Percentiles rank a stretch among this genome's conserved stretches.
These are phyloP conservation scores for Xestia ashworthii DNA, from an alignment of 2,888 invertebrate species.

Conservation along the genomic window DNA sequence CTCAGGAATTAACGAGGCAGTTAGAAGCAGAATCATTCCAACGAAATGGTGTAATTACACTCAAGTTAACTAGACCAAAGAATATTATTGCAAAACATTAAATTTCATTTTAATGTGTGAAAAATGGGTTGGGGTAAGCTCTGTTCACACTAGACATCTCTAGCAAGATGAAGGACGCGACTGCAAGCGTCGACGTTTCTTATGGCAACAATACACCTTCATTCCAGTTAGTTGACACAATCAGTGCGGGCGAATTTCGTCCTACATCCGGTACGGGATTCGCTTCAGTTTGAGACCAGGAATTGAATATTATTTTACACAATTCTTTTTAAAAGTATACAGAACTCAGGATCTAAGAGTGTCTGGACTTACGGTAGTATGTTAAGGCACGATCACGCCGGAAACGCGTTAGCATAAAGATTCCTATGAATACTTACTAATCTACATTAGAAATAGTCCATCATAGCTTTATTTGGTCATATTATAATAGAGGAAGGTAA, in stretches of 20 bases:
- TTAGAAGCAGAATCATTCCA: not conserved
- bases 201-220: not conserved
- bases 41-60: not conserved
- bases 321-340: not conserved
- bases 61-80: not conserved
- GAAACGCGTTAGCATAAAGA: not conserved
- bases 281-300: not conserved
- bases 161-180: not conserved
- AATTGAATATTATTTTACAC: not conserved
- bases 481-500: not conserved
- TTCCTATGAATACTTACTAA: not conserved
- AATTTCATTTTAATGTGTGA: not conserved
- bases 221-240: not conserved
- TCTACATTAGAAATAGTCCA: constrained; percentile 10
- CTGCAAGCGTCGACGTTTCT: not conserved
- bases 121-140: not conserved
- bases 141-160: not conserved
- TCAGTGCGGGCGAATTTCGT: not conserved
- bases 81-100: not conserved
- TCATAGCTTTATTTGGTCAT: not conserved
- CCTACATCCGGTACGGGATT: not conserved
- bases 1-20: no score
- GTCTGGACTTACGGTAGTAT: no score
- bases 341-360: not conserved
- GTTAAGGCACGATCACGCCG: not conserved